phyloP scores from a whole-genome alignment of 2,113 vertebrate genomes.

The Heterotis niloticus region DNA sequence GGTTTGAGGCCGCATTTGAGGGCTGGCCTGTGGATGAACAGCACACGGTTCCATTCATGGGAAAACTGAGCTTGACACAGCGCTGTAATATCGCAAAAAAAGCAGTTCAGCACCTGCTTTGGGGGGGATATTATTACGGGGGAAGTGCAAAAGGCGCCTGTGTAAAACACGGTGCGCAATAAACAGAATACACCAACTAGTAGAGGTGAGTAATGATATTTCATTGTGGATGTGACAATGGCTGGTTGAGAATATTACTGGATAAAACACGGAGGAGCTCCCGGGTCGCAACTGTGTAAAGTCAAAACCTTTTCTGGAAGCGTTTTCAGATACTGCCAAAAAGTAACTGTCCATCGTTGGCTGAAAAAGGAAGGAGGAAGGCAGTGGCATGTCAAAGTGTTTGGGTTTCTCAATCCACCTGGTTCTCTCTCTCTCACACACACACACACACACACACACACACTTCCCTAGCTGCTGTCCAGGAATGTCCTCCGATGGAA shows the following conservation, averaged over 20 bases:
- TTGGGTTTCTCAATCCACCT: no score
- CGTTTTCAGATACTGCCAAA: no score
- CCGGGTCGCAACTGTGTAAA: neutral
- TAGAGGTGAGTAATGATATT: neutral
- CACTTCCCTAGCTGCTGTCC: no score
- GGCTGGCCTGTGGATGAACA: constrained; percentile 2
- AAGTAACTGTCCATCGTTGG: no score
- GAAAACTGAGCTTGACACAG: no score
- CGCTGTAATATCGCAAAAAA: neutral
- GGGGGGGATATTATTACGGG: neutral
- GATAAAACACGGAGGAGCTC: neutral
- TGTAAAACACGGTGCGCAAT: neutral
- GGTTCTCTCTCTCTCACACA: no score
- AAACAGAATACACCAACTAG: neutral
- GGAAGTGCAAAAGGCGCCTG: neutral
- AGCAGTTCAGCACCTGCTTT: constrained; percentile 4
- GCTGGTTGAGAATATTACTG: neutral
- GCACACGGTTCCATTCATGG: neutral
- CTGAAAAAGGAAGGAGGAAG: no score
- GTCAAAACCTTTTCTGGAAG: neutral
- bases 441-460: no score
- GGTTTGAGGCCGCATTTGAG: neutral
- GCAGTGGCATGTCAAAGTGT: no score
- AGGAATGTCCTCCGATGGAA: no score
- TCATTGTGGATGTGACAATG: constrained; percentile 2